Conservation (phyloP, 2,797 vertebrate genomes). For the Neopelma chrysocephalum region DNA sequence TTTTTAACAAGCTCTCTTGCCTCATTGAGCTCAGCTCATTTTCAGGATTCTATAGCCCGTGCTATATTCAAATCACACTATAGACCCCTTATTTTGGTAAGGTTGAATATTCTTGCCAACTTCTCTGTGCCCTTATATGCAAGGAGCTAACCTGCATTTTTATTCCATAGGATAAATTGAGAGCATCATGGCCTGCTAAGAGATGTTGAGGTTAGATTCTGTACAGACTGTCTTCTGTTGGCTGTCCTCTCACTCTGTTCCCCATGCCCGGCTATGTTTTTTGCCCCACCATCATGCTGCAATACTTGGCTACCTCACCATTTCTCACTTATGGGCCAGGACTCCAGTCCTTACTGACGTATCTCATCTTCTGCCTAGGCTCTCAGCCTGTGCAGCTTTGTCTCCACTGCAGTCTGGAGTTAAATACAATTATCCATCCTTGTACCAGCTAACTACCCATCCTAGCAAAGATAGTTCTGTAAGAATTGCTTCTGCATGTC, state of each 20-base stretch:
- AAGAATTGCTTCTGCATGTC: neutral
- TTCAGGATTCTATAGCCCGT: neutral
- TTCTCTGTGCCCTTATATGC: neutral
- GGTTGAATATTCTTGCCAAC: neutral
- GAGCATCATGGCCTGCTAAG: neutral
- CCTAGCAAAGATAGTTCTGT: neutral
- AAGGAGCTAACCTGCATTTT: neutral
- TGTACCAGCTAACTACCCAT: neutral
- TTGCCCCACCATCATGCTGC: neutral
- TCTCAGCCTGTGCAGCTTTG: neutral
- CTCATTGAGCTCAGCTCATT: neutral
- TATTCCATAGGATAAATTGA: neutral
- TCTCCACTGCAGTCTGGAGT: fast-evolving
- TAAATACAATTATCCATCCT: neutral
- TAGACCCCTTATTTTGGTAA: neutral
- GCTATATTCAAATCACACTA: neutral
- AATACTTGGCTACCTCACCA: neutral
- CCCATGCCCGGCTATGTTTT: neutral
- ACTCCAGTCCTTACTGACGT: neutral
- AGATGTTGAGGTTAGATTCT: neutral
- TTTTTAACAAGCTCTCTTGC: too few relatives aligned
- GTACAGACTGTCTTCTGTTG: neutral
- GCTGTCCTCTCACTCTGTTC: neutral
- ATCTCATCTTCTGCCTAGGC: fast-evolving
- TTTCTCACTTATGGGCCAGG: neutral